Conservation (phyloP, 2,113 vertebrate genomes). For the Nettapus auritus region DNA sequence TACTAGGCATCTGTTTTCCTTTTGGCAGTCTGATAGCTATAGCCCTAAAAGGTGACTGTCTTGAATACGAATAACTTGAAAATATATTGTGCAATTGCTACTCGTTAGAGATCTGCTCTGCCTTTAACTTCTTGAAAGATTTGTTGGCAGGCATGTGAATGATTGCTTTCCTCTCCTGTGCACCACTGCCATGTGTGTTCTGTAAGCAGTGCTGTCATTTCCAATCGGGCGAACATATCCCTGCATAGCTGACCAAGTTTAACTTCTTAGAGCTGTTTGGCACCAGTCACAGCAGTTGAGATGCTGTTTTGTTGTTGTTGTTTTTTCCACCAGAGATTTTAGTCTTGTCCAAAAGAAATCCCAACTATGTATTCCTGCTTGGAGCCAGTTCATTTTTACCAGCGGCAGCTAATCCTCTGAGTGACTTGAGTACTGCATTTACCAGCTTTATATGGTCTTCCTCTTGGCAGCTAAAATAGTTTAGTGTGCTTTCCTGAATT, state of each 20-base stretch:
- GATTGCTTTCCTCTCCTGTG: not conserved
- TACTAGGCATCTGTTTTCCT: not conserved
- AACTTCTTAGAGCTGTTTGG: not conserved
- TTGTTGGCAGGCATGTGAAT: not conserved
- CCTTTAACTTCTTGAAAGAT: not conserved
- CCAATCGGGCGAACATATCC: not conserved
- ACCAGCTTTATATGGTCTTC: rapidly evolving
- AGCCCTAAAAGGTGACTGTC: not conserved
- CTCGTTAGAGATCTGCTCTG: not conserved
- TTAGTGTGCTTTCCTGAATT: not conserved
- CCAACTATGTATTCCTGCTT: not conserved
- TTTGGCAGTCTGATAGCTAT: not conserved
- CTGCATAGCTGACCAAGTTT: not conserved
- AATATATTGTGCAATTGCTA: not conserved
- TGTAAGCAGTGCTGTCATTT: not conserved
- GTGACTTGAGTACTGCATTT: not conserved
- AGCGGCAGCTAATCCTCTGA: not conserved
- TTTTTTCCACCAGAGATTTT: not conserved
- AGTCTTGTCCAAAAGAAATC: not conserved
- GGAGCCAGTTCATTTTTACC: not conserved
- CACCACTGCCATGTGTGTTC: rapidly evolving
- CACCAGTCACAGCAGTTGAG: not conserved
- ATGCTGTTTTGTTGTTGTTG: not conserved
- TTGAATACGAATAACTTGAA: not conserved
- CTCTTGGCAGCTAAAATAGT: not conserved